Evolutionary conservation across 2,113 vertebrate genomes (phyloP), one percentile per base, ranked within the genome.

Genomic region (Calypte anna): DNA sequence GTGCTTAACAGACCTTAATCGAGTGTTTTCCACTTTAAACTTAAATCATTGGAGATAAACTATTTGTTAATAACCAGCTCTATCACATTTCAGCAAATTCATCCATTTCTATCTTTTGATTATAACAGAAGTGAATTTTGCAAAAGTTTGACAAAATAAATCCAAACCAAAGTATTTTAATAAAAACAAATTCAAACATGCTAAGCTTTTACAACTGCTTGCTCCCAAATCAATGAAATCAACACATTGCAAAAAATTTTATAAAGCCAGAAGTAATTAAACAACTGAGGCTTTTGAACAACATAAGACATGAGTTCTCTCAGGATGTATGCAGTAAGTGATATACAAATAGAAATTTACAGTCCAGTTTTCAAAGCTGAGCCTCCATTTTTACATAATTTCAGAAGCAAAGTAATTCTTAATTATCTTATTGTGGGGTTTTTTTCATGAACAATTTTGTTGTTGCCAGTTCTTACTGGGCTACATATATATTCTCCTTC

Each of bases 71-170:
- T 33, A 50, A 20, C 3, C 4, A 61, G 2, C 6, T 16, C 25
- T 31, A 46, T 18, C 38, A 51, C 7, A 3, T 38, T 84, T 36
- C 2, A 4, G 12, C 31, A 69, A 61, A 58, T 6, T 53, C 9
- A 73, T 15, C 4, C 4, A 36, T 46, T 46, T 75, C 27, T 58
- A 36, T 27, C n/a, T 46, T 22, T 0, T 0, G 6, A n/a, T 25
- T 10, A 3, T 7, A 82, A 68, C 1, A 3, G 4, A 79, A 6
- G 11, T 14, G 4, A 48, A 43, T 33, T 75, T 55, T 25, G 1
- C 8, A 66, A 55, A 40, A 40, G 40, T 40, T 40, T 11, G 40
- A 40, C 40, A 40, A 40, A 40, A 40, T 40, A 40, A 40, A 40
- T 40, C 40, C 40, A 40, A 40, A 13, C 40, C 40, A 40, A 40